Evolutionary conservation across 2,888 invertebrate genomes (phyloP), one percentile per base, ranked within the genome.

Genomic region (Venusia cambrica): DNA sequence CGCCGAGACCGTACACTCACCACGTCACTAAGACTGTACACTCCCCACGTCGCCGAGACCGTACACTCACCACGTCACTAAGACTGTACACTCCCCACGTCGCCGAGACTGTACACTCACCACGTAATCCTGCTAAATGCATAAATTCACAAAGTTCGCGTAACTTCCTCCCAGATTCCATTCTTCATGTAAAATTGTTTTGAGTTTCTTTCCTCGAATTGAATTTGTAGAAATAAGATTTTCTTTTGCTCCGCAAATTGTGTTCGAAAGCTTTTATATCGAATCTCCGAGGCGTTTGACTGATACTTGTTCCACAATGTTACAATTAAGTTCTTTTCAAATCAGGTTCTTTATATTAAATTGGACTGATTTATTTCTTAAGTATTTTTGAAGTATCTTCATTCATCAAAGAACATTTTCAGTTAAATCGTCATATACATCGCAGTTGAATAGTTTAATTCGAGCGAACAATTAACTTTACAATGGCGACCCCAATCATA

Each of bases 111-210:
- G 10, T 7, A 26, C 0, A 17, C 22, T 18, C 20, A 13, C 15
- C 26, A 24, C 26, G 26, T 41, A 38, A 41, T 37, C 10, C 45
- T 28, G 42, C 42, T 38, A 42, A 45, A 45, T 48, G 45, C 42
- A 48, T 38, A 35, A 42, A 48, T 36, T 39, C 38, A 8, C 34
- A 42, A 42, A 44, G 15, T 47, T 39, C 20, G 8, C 30, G 29
- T 25, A 16, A 40, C 12, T 45, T 29, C 20, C 37, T 14, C 29
- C 21, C 32, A 27, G 29, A 30, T 38, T 36, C 38, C 39, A 30
- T 41, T 38, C 41, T 37, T 38, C 35, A 32, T 39, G 44, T 35
- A 35, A 44, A 46, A 46, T 44, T 46, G 39, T 46, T 42, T 38
- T 28, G 36, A 45, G 37, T 45, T 45, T 32, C 22, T 28, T 21